Evolutionary conservation across 2,113 vertebrate species (phyloP), one percentile per base, ranked within the genome.

Genomic region (Cettia cetti): DNA sequence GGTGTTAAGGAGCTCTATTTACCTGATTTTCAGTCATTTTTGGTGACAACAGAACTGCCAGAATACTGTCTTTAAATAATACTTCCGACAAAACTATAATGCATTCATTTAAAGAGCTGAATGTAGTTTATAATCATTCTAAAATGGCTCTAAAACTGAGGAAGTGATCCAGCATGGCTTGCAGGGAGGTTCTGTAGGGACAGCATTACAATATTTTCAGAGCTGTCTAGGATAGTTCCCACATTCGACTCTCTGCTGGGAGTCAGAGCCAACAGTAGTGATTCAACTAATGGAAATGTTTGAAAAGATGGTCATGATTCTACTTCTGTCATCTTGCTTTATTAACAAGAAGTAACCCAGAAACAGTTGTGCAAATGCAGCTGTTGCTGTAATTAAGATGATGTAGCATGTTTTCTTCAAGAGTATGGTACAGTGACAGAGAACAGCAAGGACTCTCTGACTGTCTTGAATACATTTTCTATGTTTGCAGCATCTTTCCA

Each of bases 1-100:
- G 37, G 7, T 2, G 15, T 0, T 3, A 0, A 15, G 27, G 22
- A 44, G 63, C 0, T 33, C 63, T 5, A 0, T 5, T 60, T 1
- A 13, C 14, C 11, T 1, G 0, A 12, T 37, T 33, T 27, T 33
- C 2, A 2, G 8, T 19, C 45, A 7, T 23, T 27, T 18, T 33
- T 2, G 1, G 53, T 2, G 31, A 12, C 26, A 42, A 8, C 49
- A 72, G 12, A 61, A 18, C 53, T 71, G 56, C 40, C 74, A 75
- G 52, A 87, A 72, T 9, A 9, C 10, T 3, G 1, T 35, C 42
- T 81, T 45, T 40, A 49, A 86, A 45, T 39, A 60, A 30, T 22
- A 54, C 8, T 56, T 13, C 64, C 5, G 37, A 49, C 13, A 40
- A 6, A 3, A 5, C 13, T 33, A 35, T 5, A 45, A 37, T 30